Conservation (phyloP, 2,888 invertebrate genomes). For the Omphaloscelis lunosa region DNA sequence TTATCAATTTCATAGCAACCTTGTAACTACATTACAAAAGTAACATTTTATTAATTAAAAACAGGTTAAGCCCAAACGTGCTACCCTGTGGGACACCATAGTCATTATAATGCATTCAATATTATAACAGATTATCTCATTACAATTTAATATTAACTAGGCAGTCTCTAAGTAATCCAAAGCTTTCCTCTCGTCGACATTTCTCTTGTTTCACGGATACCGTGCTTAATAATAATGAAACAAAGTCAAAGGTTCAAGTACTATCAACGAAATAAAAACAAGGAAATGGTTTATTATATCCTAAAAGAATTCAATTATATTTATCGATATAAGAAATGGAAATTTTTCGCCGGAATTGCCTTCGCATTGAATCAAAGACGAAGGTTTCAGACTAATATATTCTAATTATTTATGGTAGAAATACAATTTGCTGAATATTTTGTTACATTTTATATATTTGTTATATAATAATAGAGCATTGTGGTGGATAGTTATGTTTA, state of each 20-base stretch:
- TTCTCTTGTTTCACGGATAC: background rate
- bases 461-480: background rate
- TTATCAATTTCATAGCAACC: no score
- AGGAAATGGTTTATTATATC: background rate
- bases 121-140: no score
- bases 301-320: conserved; percentile 21
- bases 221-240: background rate
- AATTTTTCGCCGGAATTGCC: background rate
- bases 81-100: background rate
- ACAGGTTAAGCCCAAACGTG: no score
- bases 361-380: background rate
- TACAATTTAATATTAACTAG: background rate
- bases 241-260: background rate
- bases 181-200: background rate
- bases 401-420: conserved; percentile 9
- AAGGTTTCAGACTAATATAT: background rate
- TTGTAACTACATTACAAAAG: no score
- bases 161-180: background rate
- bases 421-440: background rate
- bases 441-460: background rate
- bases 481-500: background rate
- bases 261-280: background rate
- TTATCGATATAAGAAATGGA: background rate
- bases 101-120: background rate
- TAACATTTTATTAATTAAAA: no score